A percentile compares a stretch with the other conserved stretches of the same genome.
These are phyloP conservation scores for Pardalotus punctatus DNA, from an alignment of 2,113 vertebrate species.

Conservation along the genomic window DNA sequence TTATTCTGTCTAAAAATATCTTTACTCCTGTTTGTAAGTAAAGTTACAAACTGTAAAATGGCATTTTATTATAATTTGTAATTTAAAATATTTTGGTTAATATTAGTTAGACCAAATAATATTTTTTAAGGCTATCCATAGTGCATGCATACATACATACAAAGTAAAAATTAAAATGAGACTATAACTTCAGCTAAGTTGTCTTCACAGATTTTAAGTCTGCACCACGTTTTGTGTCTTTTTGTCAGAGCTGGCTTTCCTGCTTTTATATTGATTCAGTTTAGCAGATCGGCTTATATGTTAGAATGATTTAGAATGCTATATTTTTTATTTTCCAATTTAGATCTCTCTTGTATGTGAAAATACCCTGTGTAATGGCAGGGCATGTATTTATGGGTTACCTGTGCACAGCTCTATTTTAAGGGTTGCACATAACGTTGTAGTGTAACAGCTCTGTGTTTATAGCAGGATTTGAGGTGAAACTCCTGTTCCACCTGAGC, in stretches of 20 bases:
- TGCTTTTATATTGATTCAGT: background rate
- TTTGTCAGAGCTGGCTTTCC: background rate
- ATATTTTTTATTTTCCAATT: background rate
- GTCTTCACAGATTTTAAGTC: background rate
- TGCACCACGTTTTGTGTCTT: background rate
- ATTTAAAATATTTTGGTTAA: background rate
- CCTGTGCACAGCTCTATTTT: background rate
- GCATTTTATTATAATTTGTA: background rate
- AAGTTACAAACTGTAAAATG: background rate
- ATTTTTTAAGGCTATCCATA: background rate
- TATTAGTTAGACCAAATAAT: background rate
- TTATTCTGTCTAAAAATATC: background rate
- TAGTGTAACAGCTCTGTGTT: background rate
- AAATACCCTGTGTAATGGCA: background rate
- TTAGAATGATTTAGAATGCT: background rate
- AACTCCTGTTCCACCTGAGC: background rate
- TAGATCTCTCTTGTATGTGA: background rate
- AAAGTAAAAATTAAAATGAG: background rate
- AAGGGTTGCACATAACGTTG: background rate
- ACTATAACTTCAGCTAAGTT: background rate
- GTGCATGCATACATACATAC: fast-evolving
- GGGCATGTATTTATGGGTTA: background rate
- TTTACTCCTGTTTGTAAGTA: background rate
- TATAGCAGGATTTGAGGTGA: background rate
- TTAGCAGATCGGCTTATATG: background rate